Evolutionary conservation across 23 tunicate species (phyloP), one percentile per base, ranked within the genome.

Genomic region (Phallusia fumigata): DNA sequence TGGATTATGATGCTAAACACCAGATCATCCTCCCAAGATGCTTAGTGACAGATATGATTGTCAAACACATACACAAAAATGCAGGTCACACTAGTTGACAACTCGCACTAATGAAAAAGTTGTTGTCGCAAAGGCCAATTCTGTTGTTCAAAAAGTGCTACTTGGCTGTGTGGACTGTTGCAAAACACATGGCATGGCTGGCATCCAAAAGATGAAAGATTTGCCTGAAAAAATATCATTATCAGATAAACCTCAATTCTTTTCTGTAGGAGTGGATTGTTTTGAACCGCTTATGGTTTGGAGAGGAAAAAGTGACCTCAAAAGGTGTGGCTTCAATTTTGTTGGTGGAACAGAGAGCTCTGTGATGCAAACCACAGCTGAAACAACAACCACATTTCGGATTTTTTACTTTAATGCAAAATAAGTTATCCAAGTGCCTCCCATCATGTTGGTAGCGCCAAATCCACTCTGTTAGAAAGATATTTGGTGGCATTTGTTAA

Each of bases 1-100:
- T 81, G 12, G 45, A 76, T 32, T 85, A 77, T 65, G 69, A 40
- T 16, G 75, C 64, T 12, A 85, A 85, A 51, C 88, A 85, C 50
- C n/a, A n/a, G n/a, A n/a, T n/a, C n/a, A n/a, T n/a, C n/a, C n/a
- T n/a, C n/a, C n/a, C n/a, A n/a, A n/a, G 40, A 80, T 21, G 33
- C 36, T 83, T 44, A 21, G 80, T 80, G 8, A 74, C 90, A 11
- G 44, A 32, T 32, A 33, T 80, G 44, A 32, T 86, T 18, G 52
- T 86, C 13, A 51, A 65, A 45, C 31, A 80, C 51, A 30, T 58
- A 31, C 84, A 86, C 80, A 34, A 44, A 28, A 5, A 69, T 18
- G 16, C 32, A 16, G 83, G 78, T 44, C 84, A 50, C 51, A 87
- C 8, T 51, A 81, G 47, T 80, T 81, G 19, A 19, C 49, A 12